Base-by-base conservation (phyloP, 2,797 vertebrate genomes). In the Jordanella pulchra region DNA sequence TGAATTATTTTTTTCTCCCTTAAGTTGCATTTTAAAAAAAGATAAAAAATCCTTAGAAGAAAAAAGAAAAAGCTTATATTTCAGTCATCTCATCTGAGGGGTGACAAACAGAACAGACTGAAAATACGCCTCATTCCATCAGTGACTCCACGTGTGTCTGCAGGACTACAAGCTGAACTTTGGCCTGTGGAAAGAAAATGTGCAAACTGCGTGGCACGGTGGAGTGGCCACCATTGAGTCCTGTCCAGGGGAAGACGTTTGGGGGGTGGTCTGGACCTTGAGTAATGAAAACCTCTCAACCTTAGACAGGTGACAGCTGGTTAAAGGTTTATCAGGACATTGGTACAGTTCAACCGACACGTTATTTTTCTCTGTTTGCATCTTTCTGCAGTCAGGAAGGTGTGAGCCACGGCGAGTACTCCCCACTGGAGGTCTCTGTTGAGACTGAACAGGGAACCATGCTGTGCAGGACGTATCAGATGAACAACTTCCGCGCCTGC, bases 211-310 rank as follows among this genome's bases (percentile, higher is more conserved):
- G 2, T 98, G 97, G 97, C 95, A 97, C 15, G 97, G 97, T 71
- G 96, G 96, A 50, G 94, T 93, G 79, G 98, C 97, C 73, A 98
- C 96, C 64, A 94, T 99, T 77, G 86, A 93, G 80, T 81, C 89
- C 66, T 94, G 93, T 82, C 94, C 94, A 0, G 96, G 95, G 45
- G 92, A 95, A 0, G 96, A 97, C 77, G 96, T 98, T 0, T 99
- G 97, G 97, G 97, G 98, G 50, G 91, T 97, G 3, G 91, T 99
- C 23, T 99, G 97, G 97, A 95, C 89, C 89, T 86, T 99, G 92
- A 93, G 87, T 78, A 53, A 87, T 10, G 90, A 93, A 79, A 85
- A 97, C 90, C 89, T 96, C 58, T 55, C 64, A 61, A 96, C 93
- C 30, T 93, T 99, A 71, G 97, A 99, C 93, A 85, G 93, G 98